These are phyloP conservation scores for Cheilosia pagana DNA, from an alignment of 2,888 invertebrate species.

Conservation along the genomic window DNA sequence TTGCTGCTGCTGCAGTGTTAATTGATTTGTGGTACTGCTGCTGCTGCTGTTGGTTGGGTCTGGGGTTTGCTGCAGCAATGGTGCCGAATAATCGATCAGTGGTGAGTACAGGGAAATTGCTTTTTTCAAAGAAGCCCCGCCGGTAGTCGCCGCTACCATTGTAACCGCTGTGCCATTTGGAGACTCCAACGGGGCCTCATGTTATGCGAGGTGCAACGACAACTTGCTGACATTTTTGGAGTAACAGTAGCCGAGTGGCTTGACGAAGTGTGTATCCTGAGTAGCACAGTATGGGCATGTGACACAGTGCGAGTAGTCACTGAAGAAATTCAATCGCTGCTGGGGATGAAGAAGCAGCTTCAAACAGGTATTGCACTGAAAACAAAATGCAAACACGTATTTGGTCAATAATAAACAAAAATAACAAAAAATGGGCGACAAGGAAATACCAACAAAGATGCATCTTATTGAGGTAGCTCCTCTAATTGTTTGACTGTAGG, in stretches of 20 bases:
- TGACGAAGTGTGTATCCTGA: slow-evolving; percentile 97
- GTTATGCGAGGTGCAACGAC: slow-evolving; percentile 94
- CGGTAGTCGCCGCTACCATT: slow-evolving; percentile 77
- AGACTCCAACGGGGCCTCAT: slow-evolving; percentile 89
- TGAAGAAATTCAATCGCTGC: slow-evolving; percentile 95
- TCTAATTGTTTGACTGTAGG: too few relatives aligned
- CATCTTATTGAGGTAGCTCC: not conserved
- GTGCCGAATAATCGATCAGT: slow-evolving; percentile 82
- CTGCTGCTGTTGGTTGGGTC: slow-evolving; percentile 60
- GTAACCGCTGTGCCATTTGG: slow-evolving; percentile 83
- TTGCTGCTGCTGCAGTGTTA: slow-evolving; percentile 69
- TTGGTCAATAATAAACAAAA: not conserved
- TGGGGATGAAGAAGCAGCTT: slow-evolving; percentile 94
- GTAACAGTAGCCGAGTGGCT: slow-evolving; percentile 93
- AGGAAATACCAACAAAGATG: not conserved
- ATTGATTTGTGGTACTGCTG: slow-evolving; percentile 51
- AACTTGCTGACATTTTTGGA: slow-evolving; percentile 89
- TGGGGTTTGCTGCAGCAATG: slow-evolving; percentile 81
- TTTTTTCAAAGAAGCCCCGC: slow-evolving; percentile 77
- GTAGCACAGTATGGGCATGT: slow-evolving; percentile 96
- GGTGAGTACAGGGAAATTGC: slow-evolving; percentile 80
- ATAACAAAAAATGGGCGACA: not conserved
- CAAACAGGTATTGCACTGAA: slow-evolving; percentile 96
- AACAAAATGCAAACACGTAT: slow-evolving; percentile 36
- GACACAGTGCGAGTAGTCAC: slow-evolving; percentile 96